Evolutionary conservation across 1,140 invertebrate species (phyloP).

Genomic region (Microplitis demolitor): DNA sequence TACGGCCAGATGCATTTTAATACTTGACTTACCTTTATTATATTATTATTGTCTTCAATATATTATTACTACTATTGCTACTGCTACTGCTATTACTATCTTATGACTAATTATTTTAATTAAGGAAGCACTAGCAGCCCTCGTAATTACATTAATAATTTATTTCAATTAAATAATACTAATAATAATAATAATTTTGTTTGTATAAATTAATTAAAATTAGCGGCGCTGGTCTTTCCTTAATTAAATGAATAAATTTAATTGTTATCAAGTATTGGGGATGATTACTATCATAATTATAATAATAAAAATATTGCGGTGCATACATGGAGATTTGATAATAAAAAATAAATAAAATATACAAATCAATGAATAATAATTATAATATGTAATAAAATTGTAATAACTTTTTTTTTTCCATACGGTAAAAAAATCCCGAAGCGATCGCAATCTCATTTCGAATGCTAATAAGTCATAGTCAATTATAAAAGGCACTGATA

Average conservation of each 20-base stretch:
- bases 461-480: constrained; percentile 24
- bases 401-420: background rate
- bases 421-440: constrained; percentile 34
- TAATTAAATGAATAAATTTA: constrained; percentile 17
- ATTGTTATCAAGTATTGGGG: constrained; percentile 51
- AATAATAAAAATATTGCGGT: constrained; percentile 12
- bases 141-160: too few species aligned
- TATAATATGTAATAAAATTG: too few species aligned
- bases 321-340: constrained; percentile 2
- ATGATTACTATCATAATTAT: constrained; percentile 48
- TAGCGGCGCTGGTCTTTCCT: background rate
- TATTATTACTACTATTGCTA: too few species aligned
- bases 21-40: constrained; percentile 20
- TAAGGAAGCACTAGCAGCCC: too few species aligned
- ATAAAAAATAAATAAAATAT: constrained; percentile 14
- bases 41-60: too few species aligned
- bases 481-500: constrained; percentile 15
- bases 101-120: too few species aligned
- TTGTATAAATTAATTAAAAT: constrained; percentile 9
- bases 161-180: too few species aligned
- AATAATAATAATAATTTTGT: background rate
- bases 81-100: too few species aligned
- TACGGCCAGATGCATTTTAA: constrained; percentile 4
- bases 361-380: background rate
- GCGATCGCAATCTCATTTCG: constrained; percentile 42